Percentiles rank a stretch among this genome's conserved stretches.
Evolutionary conservation across 1,140 invertebrate species (phyloP).

Genomic region (Solenopsis invicta): DNA sequence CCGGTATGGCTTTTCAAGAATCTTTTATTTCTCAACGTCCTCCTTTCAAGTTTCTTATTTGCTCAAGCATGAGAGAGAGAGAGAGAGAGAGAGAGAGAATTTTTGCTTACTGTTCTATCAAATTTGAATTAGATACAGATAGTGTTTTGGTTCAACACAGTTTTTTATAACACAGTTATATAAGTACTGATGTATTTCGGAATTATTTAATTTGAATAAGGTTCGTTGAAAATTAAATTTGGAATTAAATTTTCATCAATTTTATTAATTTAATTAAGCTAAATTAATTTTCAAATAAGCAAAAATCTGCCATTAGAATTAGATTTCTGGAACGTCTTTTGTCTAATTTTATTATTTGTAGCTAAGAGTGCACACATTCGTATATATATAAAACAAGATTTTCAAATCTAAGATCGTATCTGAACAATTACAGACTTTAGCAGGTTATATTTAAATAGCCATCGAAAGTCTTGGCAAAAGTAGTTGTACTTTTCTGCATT

Average conservation of each 20-base stretch:
- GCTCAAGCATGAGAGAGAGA: not conserved
- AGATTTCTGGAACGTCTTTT: not conserved
- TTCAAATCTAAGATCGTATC: not conserved
- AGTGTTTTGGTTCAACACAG: not conserved
- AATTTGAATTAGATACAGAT: not conserved
- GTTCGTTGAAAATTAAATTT: not conserved
- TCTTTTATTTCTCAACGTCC: not conserved
- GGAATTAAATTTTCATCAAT: not conserved
- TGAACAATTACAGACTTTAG: not conserved
- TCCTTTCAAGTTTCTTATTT: not conserved
- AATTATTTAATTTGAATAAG: constrained; percentile 13
- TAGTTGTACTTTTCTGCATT: not conserved
- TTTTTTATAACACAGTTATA: not conserved
- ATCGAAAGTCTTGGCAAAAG: not conserved
- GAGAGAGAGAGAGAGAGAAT: not conserved
- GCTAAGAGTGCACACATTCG: not conserved
- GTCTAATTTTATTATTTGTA: not conserved
- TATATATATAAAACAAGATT: not conserved
- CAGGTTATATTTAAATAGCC: not conserved
- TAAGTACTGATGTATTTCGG: not conserved
- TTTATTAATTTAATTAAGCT: not conserved
- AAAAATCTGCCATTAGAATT: not conserved
- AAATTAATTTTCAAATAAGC: not conserved
- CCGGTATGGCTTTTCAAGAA: not conserved
- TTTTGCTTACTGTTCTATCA: not conserved